Conservation (phyloP, 2,113 vertebrate species). For the Myotis davidii region DNA sequence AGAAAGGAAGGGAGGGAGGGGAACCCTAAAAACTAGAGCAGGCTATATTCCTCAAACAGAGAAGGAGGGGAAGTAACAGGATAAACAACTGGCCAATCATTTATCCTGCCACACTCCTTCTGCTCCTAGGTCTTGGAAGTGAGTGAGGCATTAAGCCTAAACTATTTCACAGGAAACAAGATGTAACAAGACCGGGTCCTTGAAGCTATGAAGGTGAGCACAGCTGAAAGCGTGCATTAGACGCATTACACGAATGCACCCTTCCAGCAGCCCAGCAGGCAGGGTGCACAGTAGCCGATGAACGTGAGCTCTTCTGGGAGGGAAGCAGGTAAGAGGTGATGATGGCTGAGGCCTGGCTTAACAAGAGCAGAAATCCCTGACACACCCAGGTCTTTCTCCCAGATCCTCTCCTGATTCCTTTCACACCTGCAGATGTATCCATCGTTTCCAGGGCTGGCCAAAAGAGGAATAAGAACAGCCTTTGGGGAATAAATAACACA, state of each 20-base stretch:
- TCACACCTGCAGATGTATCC: not conserved
- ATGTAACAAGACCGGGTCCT: conserved; percentile 29
- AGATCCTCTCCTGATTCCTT: not conserved
- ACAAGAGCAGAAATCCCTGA: not conserved
- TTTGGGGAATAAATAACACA: not conserved
- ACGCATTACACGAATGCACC: not conserved
- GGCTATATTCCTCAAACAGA: not conserved
- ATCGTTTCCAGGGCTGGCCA: not conserved
- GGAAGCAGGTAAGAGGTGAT: not conserved
- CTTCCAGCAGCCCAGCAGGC: not conserved
- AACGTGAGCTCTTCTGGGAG: not conserved
- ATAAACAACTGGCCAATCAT: not conserved
- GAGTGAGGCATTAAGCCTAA: not conserved
- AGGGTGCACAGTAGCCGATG: not conserved
- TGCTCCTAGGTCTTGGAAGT: not conserved
- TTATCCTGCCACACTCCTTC: not conserved
- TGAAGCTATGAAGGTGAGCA: not conserved
- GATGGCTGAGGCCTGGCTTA: not conserved
- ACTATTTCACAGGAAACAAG: conserved; percentile 15
- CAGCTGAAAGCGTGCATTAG: not conserved
- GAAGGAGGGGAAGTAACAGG: not conserved
- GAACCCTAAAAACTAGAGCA: not conserved
- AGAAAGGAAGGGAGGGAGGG: fast-evolving
- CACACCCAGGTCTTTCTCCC: not conserved
- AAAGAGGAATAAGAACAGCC: not conserved